A percentile compares a stretch with the other conserved stretches of the same genome.
These are phyloP conservation scores for Proterorhinus semilunaris DNA, from an alignment of 2,113 vertebrate genomes.

Conservation along the genomic window DNA sequence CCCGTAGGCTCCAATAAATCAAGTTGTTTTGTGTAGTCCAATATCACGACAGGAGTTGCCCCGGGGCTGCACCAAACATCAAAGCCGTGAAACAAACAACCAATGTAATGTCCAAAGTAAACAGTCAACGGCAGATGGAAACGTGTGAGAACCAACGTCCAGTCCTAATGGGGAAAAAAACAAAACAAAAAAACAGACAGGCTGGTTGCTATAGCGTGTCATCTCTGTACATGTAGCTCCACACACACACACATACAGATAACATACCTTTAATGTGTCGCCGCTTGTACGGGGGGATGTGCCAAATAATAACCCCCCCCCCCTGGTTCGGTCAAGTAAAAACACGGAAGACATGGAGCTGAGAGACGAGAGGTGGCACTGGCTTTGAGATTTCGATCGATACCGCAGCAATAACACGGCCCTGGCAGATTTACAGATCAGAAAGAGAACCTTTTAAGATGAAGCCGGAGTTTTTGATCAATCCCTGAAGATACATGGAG, in stretches of 20 bases:
- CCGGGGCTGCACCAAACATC: no score
- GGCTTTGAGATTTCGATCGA: conserved; percentile 59
- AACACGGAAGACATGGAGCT: conserved; percentile 24
- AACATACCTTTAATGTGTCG: neutral
- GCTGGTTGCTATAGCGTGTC: neutral
- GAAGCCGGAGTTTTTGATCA: conserved; percentile 31
- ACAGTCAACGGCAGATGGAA: no score
- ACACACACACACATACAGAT: conserved; percentile 8
- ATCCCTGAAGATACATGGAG: conserved; percentile 27
- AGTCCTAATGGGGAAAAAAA: no score
- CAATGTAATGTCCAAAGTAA: no score
- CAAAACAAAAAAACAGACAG: no score
- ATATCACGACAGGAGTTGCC: no score
- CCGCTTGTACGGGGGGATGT: neutral
- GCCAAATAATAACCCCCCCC: conserved; percentile 8
- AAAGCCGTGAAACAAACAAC: no score
- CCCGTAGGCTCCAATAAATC: no score
- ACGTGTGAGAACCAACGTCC: no score
- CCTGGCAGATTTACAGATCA: conserved; percentile 68
- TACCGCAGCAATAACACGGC: conserved; percentile 58
- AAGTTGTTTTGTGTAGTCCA: no score
- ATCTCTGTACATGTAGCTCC: neutral
- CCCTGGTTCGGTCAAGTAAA: conserved; percentile 19
- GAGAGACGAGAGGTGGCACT: conserved; percentile 55
- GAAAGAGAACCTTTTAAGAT: conserved; percentile 19